These are phyloP conservation scores for Tethya wilhelma DNA, from an alignment of 37 sponge, comb jelly and placozoan genomes.

Conservation along the genomic window DNA sequence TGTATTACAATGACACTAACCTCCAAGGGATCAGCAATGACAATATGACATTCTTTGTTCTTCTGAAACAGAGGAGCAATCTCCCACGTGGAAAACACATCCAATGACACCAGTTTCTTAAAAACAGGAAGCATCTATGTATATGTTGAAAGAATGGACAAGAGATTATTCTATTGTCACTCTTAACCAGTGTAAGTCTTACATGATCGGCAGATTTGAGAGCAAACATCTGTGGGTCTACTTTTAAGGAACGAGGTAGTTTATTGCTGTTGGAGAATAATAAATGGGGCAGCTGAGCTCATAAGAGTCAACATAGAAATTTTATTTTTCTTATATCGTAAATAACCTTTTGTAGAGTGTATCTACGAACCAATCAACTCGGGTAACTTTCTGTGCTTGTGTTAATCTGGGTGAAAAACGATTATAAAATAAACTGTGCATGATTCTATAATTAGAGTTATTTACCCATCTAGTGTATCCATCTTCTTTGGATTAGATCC, in stretches of 20 bases:
- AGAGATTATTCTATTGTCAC: background rate
- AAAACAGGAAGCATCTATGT: constrained; percentile 60
- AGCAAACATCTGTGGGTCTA: constrained; percentile 46
- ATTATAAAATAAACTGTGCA: background rate
- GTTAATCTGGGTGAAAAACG: constrained; percentile 40
- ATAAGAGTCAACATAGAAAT: background rate
- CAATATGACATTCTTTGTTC: background rate
- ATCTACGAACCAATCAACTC: constrained; percentile 79
- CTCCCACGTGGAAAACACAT: constrained; percentile 15
- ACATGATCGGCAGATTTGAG: constrained; percentile 56
- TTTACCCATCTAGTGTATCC: constrained; percentile 59
- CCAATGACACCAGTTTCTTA: constrained; percentile 29
- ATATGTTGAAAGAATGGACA: too few species aligned
- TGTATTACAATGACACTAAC: constrained; percentile 13
- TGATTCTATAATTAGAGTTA: background rate
- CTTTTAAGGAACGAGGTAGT: constrained; percentile 18
- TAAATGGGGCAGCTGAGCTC: background rate
- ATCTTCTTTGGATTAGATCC: constrained; percentile 55
- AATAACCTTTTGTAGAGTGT: constrained; percentile 53
- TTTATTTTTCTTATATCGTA: background rate
- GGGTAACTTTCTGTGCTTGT: constrained; percentile 58
- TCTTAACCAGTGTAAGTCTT: background rate
- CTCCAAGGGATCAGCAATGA: constrained; percentile 49
- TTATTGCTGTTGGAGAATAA: constrained; percentile 12
- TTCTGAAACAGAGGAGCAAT: constrained; percentile 37